Evolutionary conservation across 2,888 invertebrate species (phyloP).

Genomic region (Pyrocoelia pectoralis): DNA sequence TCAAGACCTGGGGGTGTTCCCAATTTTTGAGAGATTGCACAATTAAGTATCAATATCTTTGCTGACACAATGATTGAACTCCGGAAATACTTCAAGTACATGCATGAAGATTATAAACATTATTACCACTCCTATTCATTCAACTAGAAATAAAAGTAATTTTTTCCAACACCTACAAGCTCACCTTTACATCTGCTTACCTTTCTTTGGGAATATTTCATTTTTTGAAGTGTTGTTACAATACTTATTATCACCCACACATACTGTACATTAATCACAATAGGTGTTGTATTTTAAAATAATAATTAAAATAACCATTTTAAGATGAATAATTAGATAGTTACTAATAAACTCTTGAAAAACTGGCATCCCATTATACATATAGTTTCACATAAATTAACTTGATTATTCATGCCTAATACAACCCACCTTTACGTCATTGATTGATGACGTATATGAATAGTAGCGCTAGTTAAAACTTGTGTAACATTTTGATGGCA

Average conservation of each 20-base stretch:
- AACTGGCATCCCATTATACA: background rate
- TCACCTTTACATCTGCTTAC: conserved; percentile 6
- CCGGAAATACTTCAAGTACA: no score
- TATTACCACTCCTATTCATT: background rate
- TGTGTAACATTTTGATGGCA: conserved; percentile 15
- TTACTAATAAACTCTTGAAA: background rate
- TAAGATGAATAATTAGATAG: background rate
- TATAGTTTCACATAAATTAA: no score
- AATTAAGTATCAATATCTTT: no score
- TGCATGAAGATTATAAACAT: background rate
- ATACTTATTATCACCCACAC: background rate
- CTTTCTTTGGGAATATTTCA: background rate
- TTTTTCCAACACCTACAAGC: conserved; percentile 11
- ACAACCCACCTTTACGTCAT: background rate
- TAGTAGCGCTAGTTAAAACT: background rate
- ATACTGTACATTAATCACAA: background rate
- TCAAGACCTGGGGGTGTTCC: no score
- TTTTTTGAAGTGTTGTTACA: background rate
- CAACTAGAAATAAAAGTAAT: conserved; percentile 3
- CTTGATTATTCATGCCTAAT: background rate
- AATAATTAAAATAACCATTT: background rate
- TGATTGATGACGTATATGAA: background rate
- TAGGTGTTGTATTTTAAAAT: background rate
- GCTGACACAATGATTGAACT: no score
- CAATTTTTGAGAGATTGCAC: no score